Conservation (phyloP, 2,113 vertebrate species). For the Syngnathus scovelli region DNA sequence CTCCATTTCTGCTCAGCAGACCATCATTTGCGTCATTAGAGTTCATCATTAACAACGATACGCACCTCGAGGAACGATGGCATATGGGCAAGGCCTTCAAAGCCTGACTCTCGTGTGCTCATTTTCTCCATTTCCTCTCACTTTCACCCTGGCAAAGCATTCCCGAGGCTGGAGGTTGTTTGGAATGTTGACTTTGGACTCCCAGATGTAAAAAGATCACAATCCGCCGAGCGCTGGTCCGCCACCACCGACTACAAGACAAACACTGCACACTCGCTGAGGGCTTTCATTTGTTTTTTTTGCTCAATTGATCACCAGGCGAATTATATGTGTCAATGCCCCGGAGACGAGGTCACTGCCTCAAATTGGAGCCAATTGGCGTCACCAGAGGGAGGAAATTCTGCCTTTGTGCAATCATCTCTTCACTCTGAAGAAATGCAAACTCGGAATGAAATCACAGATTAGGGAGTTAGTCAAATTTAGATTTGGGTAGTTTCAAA, state of each 20-base stretch:
- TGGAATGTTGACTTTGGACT: slow-evolving; percentile 70
- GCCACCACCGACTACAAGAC: slow-evolving; percentile 20
- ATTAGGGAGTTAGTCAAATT: slow-evolving; percentile 2
- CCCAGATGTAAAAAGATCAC: slow-evolving; percentile 50
- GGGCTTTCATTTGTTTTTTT: slow-evolving; percentile 44
- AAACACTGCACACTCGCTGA: slow-evolving; percentile 16
- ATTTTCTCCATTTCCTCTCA: slow-evolving; percentile 36
- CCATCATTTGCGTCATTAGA: slow-evolving; percentile 71
- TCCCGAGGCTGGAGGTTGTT: slow-evolving; percentile 32
- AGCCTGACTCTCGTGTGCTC: neutral
- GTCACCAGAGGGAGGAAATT: slow-evolving; percentile 4
- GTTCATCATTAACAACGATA: slow-evolving; percentile 58
- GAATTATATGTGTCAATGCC: slow-evolving; percentile 22
- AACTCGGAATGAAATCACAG: slow-evolving; percentile 1
- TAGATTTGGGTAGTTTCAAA: neutral
- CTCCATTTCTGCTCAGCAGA: slow-evolving; percentile 66
- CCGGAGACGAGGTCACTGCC: slow-evolving; percentile 17
- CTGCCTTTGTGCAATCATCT: slow-evolving; percentile 3
- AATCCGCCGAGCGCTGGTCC: slow-evolving; percentile 26
- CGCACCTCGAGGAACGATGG: slow-evolving; percentile 52
- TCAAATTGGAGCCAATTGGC: slow-evolving; percentile 13
- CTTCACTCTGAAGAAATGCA: slow-evolving; percentile 13
- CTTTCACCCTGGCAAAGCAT: slow-evolving; percentile 23
- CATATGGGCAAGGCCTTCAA: slow-evolving; percentile 32
- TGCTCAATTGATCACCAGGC: slow-evolving; percentile 35